A percentile compares a stretch with the other conserved stretches of the same genome.
phyloP scores from a whole-genome alignment of 2,797 vertebrate genomes.

The Myotis findleyi region DNA sequence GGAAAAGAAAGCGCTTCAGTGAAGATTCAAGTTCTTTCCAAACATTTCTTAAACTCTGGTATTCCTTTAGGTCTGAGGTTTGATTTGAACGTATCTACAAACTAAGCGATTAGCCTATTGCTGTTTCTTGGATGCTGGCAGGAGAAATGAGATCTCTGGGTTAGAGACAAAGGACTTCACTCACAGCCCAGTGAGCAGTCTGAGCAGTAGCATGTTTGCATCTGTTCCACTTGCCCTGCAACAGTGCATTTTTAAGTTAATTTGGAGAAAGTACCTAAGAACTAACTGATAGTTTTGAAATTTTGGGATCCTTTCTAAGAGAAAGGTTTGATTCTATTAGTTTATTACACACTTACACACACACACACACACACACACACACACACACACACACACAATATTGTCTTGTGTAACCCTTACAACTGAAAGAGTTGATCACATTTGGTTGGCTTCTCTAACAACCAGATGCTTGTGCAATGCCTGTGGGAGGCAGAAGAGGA shows the following conservation, averaged over 20 bases:
- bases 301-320: not conserved
- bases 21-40: not conserved
- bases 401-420: not conserved
- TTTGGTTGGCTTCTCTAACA: not conserved
- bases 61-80: not conserved
- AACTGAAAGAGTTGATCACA: not conserved
- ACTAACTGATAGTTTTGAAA: not conserved
- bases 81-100: not conserved
- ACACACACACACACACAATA: rapidly evolving
- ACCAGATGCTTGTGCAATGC: not conserved
- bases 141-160: not conserved
- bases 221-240: not conserved
- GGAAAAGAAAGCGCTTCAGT: not conserved
- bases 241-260: not conserved
- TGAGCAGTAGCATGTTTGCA: no score
- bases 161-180: not conserved
- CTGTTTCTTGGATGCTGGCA: not conserved
- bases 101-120: not conserved
- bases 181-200: not conserved
- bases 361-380: not conserved
- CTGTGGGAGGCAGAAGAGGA: not conserved
- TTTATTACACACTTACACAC: not conserved
- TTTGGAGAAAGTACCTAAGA: slow-evolving; percentile 22
- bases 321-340: not conserved
- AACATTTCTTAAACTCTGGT: not conserved